phyloP scores from a whole-genome alignment of 1,140 invertebrate species.

The Apis florea region DNA sequence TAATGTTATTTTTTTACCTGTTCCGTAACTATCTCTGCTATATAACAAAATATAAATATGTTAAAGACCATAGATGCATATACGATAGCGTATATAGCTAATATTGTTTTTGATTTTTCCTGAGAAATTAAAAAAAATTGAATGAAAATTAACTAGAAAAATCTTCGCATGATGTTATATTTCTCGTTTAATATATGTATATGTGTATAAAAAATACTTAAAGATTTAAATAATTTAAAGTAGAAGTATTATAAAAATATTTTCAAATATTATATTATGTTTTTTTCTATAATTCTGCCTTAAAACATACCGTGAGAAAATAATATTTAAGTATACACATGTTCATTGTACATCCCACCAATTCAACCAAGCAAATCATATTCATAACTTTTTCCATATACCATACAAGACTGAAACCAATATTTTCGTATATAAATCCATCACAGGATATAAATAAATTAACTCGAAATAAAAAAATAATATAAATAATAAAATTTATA shows the following conservation, averaged over 20 bases:
- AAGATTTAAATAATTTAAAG: too few species aligned
- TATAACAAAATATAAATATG: conserved; percentile 70
- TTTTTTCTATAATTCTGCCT: not conserved
- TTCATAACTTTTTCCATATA: conserved; percentile 60
- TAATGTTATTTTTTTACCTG: conserved; percentile 49
- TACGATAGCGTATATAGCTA: conserved; percentile 58
- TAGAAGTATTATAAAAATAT: not conserved
- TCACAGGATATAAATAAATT: too few species aligned
- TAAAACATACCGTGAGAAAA: conserved; percentile 63
- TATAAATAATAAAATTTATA: too few species aligned
- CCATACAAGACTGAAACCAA: conserved; percentile 63
- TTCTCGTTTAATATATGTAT: not conserved
- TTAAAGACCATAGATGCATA: conserved; percentile 63
- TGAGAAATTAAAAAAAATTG: conserved; percentile 13
- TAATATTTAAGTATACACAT: conserved; percentile 70
- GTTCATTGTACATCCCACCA: conserved; percentile 65
- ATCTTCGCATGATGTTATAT: too few species aligned
- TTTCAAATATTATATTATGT: not conserved
- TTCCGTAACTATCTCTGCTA: conserved; percentile 61
- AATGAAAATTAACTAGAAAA: not conserved
- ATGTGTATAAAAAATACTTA: not conserved
- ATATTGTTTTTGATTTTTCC: conserved; percentile 56
- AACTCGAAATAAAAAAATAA: too few species aligned
- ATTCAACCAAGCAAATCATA: conserved; percentile 65
- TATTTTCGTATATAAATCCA: not conserved